These are phyloP conservation scores for Pogonomyrmex californicus DNA, from an alignment of 1,140 invertebrate species.

Conservation along the genomic window DNA sequence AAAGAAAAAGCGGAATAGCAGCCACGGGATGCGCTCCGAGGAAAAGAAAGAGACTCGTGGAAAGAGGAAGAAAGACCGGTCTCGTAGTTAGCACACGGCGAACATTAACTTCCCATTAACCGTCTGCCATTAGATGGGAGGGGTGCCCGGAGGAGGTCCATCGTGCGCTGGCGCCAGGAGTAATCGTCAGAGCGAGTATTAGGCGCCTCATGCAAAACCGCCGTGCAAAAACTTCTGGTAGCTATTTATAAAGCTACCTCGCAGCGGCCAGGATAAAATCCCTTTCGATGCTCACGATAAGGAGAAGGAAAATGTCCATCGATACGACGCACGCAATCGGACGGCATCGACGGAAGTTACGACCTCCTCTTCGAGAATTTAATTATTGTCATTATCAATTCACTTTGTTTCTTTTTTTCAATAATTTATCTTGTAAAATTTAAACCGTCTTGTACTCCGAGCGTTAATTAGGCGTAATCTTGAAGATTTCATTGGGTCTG, in stretches of 20 bases:
- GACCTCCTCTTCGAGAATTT: neutral
- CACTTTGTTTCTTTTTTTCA: neutral
- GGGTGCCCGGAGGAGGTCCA: constrained; percentile 55
- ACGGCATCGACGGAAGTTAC: constrained; percentile 11
- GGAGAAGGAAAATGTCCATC: constrained; percentile 28
- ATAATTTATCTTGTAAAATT: neutral
- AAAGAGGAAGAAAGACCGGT: constrained; percentile 77
- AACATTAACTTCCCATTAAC: constrained; percentile 83
- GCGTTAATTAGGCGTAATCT: neutral
- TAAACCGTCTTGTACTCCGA: neutral
- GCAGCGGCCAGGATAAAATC: constrained; percentile 66
- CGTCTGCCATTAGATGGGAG: constrained; percentile 74
- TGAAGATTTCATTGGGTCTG: neutral
- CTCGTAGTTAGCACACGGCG: constrained; percentile 73
- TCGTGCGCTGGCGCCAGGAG: constrained; percentile 76
- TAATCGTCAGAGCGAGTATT: constrained; percentile 78
- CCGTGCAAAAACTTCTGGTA: constrained; percentile 53
- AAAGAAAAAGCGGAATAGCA: constrained; percentile 19
- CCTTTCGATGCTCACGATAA: constrained; percentile 59
- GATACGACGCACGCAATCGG: constrained; percentile 13
- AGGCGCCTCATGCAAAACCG: constrained; percentile 75
- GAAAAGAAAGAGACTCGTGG: constrained; percentile 61
- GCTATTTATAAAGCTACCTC: constrained; percentile 80
- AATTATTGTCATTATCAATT: neutral
- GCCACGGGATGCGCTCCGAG: neutral